Percentiles rank a stretch among this genome's conserved stretches.
Conservation (phyloP, 2,888 invertebrate genomes). For the Folsomia candida region DNA sequence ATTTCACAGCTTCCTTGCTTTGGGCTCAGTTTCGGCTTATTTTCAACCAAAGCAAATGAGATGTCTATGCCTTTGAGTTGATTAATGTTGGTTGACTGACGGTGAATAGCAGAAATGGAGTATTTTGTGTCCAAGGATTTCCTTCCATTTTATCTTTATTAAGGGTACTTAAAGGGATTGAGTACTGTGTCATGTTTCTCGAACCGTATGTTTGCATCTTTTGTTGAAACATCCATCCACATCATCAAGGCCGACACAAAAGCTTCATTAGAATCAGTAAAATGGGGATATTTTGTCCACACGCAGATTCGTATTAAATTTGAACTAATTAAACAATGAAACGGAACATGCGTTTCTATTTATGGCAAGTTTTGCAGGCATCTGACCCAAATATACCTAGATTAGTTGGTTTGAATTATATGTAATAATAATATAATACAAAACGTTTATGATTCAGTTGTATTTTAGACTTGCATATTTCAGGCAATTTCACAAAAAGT, state of each 20-base stretch:
- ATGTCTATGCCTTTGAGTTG: conserved; percentile 18
- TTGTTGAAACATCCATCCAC: too few species aligned
- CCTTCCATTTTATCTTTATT: conserved; percentile 13
- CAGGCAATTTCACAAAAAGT: too few species aligned
- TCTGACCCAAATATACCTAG: too few species aligned
- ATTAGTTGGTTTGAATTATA: too few species aligned
- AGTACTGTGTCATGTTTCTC: background rate
- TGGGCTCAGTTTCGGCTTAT: conserved; percentile 9
- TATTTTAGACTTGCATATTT: too few species aligned
- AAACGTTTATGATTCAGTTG: too few species aligned
- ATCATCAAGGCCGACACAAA: background rate
- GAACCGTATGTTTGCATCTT: background rate
- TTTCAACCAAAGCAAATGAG: conserved; percentile 24
- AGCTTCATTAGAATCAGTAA: background rate
- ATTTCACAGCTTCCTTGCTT: background rate
- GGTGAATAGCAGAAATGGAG: background rate
- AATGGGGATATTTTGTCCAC: background rate
- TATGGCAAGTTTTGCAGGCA: too few species aligned
- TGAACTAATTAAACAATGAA: conserved; percentile 49
- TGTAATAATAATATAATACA: too few species aligned
- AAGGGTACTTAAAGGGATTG: conserved; percentile 18
- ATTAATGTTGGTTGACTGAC: conserved; percentile 26
- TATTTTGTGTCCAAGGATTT: conserved; percentile 6
- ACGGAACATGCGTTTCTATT: conserved; percentile 14
- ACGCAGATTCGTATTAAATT: conserved; percentile 8